phyloP scores from a whole-genome alignment of 2,888 invertebrate species.

The Luffia ferchaultella region DNA sequence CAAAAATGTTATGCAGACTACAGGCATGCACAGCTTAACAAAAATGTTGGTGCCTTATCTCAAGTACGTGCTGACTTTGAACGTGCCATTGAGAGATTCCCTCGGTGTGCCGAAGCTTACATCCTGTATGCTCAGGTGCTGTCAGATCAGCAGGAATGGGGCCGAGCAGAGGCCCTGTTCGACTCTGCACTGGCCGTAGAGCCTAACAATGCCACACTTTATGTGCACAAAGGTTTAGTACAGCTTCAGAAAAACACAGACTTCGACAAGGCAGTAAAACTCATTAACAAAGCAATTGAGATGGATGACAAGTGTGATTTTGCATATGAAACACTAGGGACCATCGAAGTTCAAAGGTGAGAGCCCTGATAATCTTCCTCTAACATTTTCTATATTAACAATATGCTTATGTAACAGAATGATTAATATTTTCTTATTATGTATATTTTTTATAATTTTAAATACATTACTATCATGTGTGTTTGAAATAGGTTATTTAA shows the following conservation, averaged over 20 bases:
- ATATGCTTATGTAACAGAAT: too few relatives aligned
- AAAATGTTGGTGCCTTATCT: slow-evolving; percentile 68
- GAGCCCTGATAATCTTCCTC: too few relatives aligned
- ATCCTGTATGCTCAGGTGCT: slow-evolving; percentile 91
- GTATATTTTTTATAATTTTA: too few relatives aligned
- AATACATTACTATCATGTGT: too few relatives aligned
- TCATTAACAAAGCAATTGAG: slow-evolving; percentile 83
- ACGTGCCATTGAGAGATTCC: slow-evolving; percentile 79
- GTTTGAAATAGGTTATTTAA: too few relatives aligned
- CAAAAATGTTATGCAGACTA: slow-evolving; percentile 94
- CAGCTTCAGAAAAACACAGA: slow-evolving; percentile 87
- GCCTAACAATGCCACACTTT: slow-evolving; percentile 83
- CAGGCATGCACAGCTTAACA: slow-evolving; percentile 70
- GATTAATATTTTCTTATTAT: too few relatives aligned
- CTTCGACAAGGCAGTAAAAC: slow-evolving; percentile 77
- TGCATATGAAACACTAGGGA: slow-evolving; percentile 94
- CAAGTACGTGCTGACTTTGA: slow-evolving; percentile 78
- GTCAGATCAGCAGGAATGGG: slow-evolving; percentile 84
- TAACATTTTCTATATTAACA: too few relatives aligned
- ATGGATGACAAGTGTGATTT: slow-evolving; percentile 93
- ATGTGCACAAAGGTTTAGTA: slow-evolving; percentile 87
- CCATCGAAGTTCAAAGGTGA: slow-evolving; percentile 92
- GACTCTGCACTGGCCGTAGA: slow-evolving; percentile 82
- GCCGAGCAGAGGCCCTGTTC: slow-evolving; percentile 84
- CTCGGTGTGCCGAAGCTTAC: slow-evolving; percentile 86